These are phyloP conservation scores for Nycticryphes semicollaris DNA, from an alignment of 2,113 vertebrate species.

Conservation along the genomic window DNA sequence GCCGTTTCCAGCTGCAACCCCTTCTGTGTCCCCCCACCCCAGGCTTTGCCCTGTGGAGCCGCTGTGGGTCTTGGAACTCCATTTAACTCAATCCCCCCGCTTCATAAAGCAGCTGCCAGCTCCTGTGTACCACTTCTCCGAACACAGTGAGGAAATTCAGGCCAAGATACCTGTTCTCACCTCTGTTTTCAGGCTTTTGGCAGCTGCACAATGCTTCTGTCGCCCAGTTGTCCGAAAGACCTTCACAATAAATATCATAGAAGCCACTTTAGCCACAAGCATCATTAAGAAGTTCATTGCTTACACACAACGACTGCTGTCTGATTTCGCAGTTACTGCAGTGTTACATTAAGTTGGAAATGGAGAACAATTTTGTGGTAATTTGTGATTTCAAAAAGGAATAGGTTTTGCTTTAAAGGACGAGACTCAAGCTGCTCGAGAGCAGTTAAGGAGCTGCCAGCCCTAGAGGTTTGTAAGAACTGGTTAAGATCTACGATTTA, in stretches of 20 bases:
- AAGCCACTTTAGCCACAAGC: neutral
- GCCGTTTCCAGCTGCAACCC: neutral
- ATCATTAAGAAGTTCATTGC: neutral
- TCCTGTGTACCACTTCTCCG: fast-evolving
- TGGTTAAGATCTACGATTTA: neutral
- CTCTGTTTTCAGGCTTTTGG: neutral
- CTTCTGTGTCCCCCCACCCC: neutral
- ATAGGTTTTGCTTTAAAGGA: neutral
- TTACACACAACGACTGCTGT: neutral
- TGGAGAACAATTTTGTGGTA: neutral
- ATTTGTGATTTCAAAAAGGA: neutral
- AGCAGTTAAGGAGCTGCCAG: neutral
- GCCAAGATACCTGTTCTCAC: neutral
- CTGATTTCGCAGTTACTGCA: neutral
- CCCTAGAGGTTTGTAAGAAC: neutral
- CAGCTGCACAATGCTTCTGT: neutral
- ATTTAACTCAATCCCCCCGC: neutral
- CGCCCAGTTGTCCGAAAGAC: neutral
- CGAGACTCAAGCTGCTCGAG: neutral
- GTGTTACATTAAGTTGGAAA: neutral
- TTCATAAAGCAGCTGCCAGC: neutral
- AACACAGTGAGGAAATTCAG: neutral
- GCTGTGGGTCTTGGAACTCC: neutral
- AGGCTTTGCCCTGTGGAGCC: neutral
- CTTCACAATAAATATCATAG: neutral